Percentiles rank a stretch among this genome's conserved stretches.
Evolutionary conservation across 2,797 vertebrate genomes (phyloP).

Genomic region (Hoplostethus mediterraneus): DNA sequence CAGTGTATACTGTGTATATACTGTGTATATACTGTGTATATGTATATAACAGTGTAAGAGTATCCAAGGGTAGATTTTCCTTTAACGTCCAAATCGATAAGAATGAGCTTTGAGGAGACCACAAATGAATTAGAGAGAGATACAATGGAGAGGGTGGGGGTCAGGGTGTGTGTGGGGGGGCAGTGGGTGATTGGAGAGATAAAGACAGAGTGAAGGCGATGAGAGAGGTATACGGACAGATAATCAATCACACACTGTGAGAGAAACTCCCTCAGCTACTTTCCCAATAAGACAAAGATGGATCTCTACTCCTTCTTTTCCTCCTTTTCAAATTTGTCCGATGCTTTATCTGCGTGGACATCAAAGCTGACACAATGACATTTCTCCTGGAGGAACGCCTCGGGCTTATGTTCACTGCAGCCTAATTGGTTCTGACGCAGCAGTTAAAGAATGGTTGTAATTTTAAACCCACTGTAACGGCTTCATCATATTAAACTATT

Average conservation of each 20-base stretch:
- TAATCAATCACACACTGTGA: constrained; percentile 33
- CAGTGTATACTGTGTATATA: too few relatives aligned
- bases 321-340: constrained; percentile 2
- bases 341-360: constrained; percentile 11
- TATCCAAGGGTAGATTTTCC: too few relatives aligned
- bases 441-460: neutral
- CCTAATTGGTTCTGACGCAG: constrained; percentile 3
- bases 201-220: constrained; percentile 3
- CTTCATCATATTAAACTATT: neutral
- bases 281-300: constrained; percentile 28
- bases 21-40: too few relatives aligned
- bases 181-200: neutral
- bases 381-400: neutral
- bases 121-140: constrained; percentile 32
- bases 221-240: constrained; percentile 21
- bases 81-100: constrained; percentile 12
- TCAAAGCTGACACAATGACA: constrained; percentile 27
- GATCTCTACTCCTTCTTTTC: constrained; percentile 19
- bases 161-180: neutral
- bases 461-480: constrained; percentile 20
- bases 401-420: constrained; percentile 7
- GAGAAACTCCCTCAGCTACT: constrained; percentile 31
- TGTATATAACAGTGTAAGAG: too few relatives aligned
- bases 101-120: constrained; percentile 8
- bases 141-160: constrained; percentile 18